Conservation (phyloP, 2,113 vertebrate species). For the Nannospalax galili region DNA sequence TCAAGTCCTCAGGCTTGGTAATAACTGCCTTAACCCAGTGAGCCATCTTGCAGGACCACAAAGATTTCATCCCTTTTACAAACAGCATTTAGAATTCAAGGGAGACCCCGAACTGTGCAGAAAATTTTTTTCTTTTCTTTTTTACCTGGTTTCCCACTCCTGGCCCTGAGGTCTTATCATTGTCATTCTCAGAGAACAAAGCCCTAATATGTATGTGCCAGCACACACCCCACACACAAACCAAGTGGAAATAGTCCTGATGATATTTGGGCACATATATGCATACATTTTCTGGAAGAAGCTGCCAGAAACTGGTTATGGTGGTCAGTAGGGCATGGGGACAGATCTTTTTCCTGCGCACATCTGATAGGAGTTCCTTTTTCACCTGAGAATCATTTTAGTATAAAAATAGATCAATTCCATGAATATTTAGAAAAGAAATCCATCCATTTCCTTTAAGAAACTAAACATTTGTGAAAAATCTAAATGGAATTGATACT, state of each 20-base stretch:
- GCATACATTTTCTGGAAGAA: background rate
- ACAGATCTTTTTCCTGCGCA: background rate
- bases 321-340: background rate
- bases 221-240: background rate
- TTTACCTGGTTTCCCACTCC: background rate
- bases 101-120: background rate
- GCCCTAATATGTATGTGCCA: background rate
- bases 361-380: background rate
- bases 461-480: constrained; percentile 40
- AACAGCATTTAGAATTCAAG: background rate
- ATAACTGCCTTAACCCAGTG: background rate
- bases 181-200: constrained; percentile 1
- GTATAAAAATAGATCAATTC: background rate
- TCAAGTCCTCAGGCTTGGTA: background rate
- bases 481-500: background rate
- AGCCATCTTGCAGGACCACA: background rate
- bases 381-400: background rate
- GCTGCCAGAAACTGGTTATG: background rate
- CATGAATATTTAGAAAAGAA: background rate
- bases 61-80: constrained; percentile 25
- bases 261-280: background rate
- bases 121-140: background rate
- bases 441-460: background rate
- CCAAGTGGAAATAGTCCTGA: background rate
- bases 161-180: background rate